Conservation (phyloP, 1,140 invertebrate species). For the Drosophila sucinea region DNA sequence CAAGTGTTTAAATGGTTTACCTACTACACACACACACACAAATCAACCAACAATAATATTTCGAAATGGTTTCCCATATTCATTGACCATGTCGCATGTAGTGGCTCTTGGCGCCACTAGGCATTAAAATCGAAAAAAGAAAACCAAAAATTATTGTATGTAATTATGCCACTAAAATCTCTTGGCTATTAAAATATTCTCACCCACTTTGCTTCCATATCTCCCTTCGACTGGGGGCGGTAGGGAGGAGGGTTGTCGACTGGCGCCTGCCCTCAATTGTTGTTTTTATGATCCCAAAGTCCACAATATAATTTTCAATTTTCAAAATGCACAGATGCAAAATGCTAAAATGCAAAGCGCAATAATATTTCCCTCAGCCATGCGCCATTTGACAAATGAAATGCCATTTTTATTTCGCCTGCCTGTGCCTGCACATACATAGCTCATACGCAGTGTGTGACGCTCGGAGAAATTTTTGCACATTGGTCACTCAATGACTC, state of each 20-base stretch:
- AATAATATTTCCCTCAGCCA: constrained; percentile 68
- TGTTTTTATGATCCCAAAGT: constrained; percentile 68
- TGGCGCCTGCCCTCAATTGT: constrained; percentile 4
- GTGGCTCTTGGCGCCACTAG: constrained; percentile 52
- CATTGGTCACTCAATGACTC: constrained; percentile 3
- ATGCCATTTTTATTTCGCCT: constrained; percentile 28
- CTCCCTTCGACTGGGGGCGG: neutral
- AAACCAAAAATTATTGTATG: constrained; percentile 30
- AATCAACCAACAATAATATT: constrained; percentile 3
- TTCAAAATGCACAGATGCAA: constrained; percentile 48
- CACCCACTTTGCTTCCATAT: constrained; percentile 1
- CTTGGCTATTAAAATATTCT: constrained; percentile 11
- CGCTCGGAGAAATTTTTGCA: constrained; percentile 39
- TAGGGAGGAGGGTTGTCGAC: neutral
- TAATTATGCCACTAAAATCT: constrained; percentile 31
- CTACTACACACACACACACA: neutral
- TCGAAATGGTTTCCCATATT: constrained; percentile 18
- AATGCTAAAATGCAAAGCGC: constrained; percentile 37
- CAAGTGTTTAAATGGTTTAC: constrained; percentile 3
- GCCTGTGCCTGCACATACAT: constrained; percentile 35
- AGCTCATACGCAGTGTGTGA: constrained; percentile 77
- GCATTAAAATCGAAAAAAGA: constrained; percentile 45
- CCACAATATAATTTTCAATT: constrained; percentile 51
- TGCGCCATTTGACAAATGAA: constrained; percentile 70
- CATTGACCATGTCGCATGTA: constrained; percentile 46